Evolutionary conservation across 2,113 vertebrate genomes (phyloP).

Genomic region (Thamnophis sirtalis): DNA sequence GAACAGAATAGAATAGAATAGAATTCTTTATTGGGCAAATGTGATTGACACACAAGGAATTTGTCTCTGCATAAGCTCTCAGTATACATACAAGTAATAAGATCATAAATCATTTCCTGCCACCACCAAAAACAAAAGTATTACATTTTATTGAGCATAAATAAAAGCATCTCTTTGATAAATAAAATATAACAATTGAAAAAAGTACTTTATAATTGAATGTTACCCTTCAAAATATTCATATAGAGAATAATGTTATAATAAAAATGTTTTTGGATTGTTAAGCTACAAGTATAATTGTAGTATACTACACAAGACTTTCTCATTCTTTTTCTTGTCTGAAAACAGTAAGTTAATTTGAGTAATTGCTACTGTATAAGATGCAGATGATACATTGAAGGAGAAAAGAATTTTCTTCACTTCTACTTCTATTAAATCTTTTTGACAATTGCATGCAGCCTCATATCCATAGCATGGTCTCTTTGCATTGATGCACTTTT

Average conservation of each 20-base stretch:
- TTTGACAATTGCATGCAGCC: neutral
- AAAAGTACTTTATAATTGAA: neutral
- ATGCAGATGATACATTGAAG: neutral
- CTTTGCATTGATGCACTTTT: neutral
- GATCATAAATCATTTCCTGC: constrained; percentile 6
- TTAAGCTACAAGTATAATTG: too few relatives aligned
- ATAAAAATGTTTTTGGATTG: neutral
- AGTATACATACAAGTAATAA: neutral
- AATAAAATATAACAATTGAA: neutral
- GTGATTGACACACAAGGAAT: too few relatives aligned
- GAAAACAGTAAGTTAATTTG: neutral
- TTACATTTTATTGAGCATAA: constrained; percentile 3
- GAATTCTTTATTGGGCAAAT: too few relatives aligned
- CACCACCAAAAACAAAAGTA: neutral
- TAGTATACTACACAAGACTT: neutral
- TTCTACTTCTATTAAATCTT: neutral
- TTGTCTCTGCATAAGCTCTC: too few relatives aligned
- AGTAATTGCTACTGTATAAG: neutral
- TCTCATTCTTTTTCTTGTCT: neutral
- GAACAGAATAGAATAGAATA: too few relatives aligned
- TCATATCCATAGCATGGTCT: neutral
- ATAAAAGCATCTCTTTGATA: constrained; percentile 9
- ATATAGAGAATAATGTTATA: neutral
- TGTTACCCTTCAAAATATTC: neutral
- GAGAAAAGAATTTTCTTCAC: neutral